Conservation (phyloP, 1,140 invertebrate genomes). For the Drosophila kanapiae region DNA sequence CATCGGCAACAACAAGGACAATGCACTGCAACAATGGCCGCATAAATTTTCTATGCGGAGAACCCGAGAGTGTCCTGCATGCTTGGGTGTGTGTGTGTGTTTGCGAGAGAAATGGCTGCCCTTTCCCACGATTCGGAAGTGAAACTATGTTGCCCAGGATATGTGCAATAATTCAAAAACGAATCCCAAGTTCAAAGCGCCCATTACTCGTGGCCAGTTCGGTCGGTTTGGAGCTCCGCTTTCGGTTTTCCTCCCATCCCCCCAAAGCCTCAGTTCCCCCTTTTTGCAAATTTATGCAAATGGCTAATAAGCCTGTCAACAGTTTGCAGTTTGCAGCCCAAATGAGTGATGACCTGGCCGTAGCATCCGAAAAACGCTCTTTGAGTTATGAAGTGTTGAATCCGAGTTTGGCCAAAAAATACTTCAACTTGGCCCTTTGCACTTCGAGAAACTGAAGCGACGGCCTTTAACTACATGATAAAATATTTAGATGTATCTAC, state of each 20-base stretch:
- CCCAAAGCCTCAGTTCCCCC: conserved; percentile 24
- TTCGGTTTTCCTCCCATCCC: conserved; percentile 7
- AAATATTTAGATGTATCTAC: not conserved
- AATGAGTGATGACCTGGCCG: conserved; percentile 65
- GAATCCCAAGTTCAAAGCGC: conserved; percentile 85
- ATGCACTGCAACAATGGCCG: conserved; percentile 79
- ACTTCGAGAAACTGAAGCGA: conserved; percentile 6
- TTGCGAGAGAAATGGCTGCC: conserved; percentile 62
- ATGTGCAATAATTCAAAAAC: conserved; percentile 83
- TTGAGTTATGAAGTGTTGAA: conserved; percentile 80
- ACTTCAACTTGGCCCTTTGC: conserved; percentile 12
- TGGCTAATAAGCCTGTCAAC: conserved; percentile 84
- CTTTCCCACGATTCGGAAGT: conserved; percentile 73
- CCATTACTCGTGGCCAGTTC: conserved; percentile 76
- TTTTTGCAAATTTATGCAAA: conserved; percentile 75
- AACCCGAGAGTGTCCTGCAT: conserved; percentile 28
- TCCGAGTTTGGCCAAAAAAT: conserved; percentile 45
- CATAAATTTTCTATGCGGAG: conserved; percentile 78
- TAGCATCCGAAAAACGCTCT: conserved; percentile 54
- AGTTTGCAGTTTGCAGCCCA: conserved; percentile 71
- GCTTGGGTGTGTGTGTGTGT: conserved; percentile 24
- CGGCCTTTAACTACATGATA: not conserved
- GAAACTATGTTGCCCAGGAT: conserved; percentile 83
- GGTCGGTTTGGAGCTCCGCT: conserved; percentile 33
- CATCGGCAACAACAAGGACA: conserved; percentile 64